Percentiles rank a stretch among this genome's conserved stretches.
Evolutionary conservation across 2,113 vertebrate genomes (phyloP).

Genomic region (Hydrochoerus hydrochaeris): DNA sequence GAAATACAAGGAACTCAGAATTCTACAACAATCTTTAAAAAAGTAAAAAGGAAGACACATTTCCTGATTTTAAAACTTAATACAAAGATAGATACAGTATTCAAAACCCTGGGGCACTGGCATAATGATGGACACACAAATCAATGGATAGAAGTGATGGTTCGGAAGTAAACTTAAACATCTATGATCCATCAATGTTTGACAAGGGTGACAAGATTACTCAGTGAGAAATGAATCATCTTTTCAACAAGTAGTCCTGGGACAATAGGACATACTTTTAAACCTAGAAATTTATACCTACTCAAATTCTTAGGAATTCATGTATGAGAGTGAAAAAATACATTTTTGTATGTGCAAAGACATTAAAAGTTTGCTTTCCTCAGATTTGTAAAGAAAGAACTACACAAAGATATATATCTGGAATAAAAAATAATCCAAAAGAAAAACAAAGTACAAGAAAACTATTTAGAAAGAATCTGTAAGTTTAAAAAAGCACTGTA

Average conservation of each 20-base stretch:
- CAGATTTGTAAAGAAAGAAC: conserved; percentile 20
- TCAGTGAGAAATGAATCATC: not conserved
- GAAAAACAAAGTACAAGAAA: conserved; percentile 35
- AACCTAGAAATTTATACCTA: not conserved
- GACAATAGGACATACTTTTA: conserved; percentile 14
- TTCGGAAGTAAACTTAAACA: not conserved
- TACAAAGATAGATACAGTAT: not conserved
- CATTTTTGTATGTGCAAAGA: not conserved
- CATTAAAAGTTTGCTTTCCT: conserved; percentile 16
- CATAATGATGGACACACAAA: not conserved
- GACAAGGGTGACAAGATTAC: not conserved
- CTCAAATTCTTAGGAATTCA: not conserved
- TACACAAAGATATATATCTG: conserved; percentile 13
- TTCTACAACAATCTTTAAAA: conserved; percentile 10
- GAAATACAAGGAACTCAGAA: conserved; percentile 47
- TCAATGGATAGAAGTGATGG: not conserved
- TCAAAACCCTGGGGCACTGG: conserved; percentile 6
- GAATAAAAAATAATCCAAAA: not conserved
- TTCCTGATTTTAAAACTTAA: conserved; percentile 48
- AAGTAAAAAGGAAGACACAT: not conserved
- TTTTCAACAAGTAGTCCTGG: conserved; percentile 38
- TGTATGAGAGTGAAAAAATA: not conserved
- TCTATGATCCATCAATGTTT: not conserved
- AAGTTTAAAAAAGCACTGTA: not conserved
- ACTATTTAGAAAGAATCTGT: not conserved